phyloP scores from a whole-genome alignment of 2,888 invertebrate species.

The Leptarthrus brevirostris region DNA sequence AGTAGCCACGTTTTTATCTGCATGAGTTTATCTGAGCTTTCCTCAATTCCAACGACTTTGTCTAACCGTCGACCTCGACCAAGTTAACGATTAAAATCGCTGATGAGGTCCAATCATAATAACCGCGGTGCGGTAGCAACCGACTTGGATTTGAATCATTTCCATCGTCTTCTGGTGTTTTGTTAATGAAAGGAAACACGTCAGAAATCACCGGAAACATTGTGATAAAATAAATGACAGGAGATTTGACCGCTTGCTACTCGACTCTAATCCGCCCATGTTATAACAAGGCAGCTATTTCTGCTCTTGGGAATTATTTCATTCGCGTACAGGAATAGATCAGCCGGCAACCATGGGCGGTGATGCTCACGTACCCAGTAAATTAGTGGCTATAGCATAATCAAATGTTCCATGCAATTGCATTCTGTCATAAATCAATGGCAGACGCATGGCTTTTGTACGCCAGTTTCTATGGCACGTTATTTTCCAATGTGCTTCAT shows the following conservation, averaged over 20 bases:
- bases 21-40: conserved; percentile 10
- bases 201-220: background rate
- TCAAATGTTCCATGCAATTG: background rate
- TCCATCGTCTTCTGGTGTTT: background rate
- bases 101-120: background rate
- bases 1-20: conserved; percentile 28
- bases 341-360: background rate
- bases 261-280: background rate
- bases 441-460: background rate
- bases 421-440: background rate
- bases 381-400: background rate
- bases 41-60: background rate
- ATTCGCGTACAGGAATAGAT: background rate
- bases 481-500: too few species aligned
- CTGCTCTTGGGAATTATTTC: background rate
- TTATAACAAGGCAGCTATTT: background rate
- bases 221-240: background rate
- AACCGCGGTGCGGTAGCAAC: too few species aligned
- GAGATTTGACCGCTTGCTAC: background rate
- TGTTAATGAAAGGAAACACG: background rate
- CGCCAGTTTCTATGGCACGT: too few species aligned
- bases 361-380: background rate
- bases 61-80: background rate
- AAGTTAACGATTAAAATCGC: background rate
- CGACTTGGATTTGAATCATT: background rate